phyloP scores from a whole-genome alignment of 2,888 invertebrate genomes.

The Mellilla xanthometata region DNA sequence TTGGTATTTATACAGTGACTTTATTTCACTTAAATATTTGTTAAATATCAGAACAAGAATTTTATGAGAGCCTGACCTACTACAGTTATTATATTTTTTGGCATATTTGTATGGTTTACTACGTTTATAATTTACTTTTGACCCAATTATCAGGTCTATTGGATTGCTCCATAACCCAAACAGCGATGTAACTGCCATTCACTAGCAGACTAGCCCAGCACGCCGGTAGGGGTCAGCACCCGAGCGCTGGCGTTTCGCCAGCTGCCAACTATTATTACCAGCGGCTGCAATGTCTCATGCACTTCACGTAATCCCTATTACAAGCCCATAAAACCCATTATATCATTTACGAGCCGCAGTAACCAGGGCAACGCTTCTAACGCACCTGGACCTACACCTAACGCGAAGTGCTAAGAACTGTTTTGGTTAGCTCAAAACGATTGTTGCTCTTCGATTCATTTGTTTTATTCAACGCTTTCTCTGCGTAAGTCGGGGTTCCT shows the following conservation, averaged over 20 bases:
- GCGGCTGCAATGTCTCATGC: slow-evolving; percentile 24
- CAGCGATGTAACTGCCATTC: too few species aligned
- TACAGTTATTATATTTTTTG: too few species aligned
- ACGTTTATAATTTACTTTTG: too few species aligned
- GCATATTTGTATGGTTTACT: too few species aligned
- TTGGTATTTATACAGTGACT: too few species aligned
- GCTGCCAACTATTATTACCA: slow-evolving; percentile 47
- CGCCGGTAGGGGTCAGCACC: slow-evolving; percentile 46
- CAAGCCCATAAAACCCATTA: slow-evolving; percentile 30
- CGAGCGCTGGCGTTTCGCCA: slow-evolving; percentile 48
- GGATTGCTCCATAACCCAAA: too few species aligned
- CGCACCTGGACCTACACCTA: slow-evolving; percentile 27
- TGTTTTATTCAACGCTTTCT: not conserved
- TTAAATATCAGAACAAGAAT: too few species aligned
- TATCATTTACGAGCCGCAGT: slow-evolving; percentile 21
- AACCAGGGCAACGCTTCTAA: not conserved
- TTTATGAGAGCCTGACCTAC: too few species aligned
- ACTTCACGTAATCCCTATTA: slow-evolving; percentile 31
- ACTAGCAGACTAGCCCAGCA: too few species aligned
- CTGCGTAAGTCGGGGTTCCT: slow-evolving; percentile 11
- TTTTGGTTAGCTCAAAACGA: slow-evolving; percentile 9
- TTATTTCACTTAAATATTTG: too few species aligned
- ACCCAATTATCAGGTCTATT: too few species aligned
- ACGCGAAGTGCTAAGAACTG: slow-evolving; percentile 27
- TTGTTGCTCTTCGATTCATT: not conserved